A percentile compares a stretch with the other conserved stretches of the same genome.
These are phyloP conservation scores for Penelope pileata DNA, from an alignment of 2,113 vertebrate species.

Conservation along the genomic window DNA sequence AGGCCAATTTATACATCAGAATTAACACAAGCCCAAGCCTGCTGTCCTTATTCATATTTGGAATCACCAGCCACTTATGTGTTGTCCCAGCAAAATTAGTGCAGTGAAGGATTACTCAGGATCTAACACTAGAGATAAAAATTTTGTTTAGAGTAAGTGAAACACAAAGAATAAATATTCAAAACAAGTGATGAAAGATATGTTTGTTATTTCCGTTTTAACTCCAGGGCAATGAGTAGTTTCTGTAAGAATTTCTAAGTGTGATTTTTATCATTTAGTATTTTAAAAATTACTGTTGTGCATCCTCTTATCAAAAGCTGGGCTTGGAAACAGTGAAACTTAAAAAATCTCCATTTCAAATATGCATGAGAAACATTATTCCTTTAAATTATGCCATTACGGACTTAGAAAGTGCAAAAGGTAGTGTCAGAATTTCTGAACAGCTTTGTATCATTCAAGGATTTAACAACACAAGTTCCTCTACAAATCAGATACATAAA, in stretches of 20 bases:
- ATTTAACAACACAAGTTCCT: background rate
- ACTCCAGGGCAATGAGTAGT: constrained; percentile 15
- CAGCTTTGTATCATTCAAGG: background rate
- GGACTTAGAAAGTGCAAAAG: background rate
- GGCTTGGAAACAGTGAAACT: background rate
- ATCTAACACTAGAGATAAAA: background rate
- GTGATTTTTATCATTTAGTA: constrained; percentile 7
- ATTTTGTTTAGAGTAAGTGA: background rate
- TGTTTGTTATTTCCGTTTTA: constrained; percentile 15
- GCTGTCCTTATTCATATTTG: constrained; percentile 10
- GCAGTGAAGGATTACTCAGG: constrained; percentile 1
- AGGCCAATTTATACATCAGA: constrained; percentile 33
- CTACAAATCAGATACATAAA: background rate
- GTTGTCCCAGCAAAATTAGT: background rate
- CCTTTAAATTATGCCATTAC: background rate
- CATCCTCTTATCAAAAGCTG: background rate
- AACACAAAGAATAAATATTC: constrained; percentile 35
- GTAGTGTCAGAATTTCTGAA: background rate
- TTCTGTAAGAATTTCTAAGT: constrained; percentile 20
- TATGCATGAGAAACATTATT: background rate
- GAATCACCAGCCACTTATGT: background rate
- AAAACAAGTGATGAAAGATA: constrained; percentile 22
- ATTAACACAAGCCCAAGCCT: constrained; percentile 32
- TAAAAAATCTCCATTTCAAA: background rate
- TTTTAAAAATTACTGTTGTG: constrained; percentile 4